A percentile compares a stretch with the other conserved stretches of the same genome.
Evolutionary conservation across 2,888 invertebrate species (phyloP).

Genomic region (Tetrapedia diversipes): DNA sequence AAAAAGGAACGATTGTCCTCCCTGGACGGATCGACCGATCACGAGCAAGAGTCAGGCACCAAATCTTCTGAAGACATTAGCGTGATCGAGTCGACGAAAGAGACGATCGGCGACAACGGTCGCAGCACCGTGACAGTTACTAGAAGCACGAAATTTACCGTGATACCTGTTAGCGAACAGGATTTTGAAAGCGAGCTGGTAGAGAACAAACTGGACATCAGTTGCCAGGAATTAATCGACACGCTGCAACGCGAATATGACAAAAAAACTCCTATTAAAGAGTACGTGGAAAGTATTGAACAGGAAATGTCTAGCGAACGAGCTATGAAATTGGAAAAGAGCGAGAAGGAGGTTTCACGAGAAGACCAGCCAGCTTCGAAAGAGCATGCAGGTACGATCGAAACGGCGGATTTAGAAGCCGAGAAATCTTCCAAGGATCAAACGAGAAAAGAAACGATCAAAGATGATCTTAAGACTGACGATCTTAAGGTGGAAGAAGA

Average conservation of each 20-base stretch:
- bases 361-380: background rate
- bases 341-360: background rate
- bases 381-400: background rate
- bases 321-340: constrained; percentile 45
- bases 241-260: constrained; percentile 79
- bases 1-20: constrained; percentile 62
- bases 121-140: background rate
- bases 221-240: constrained; percentile 80
- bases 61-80: constrained; percentile 72
- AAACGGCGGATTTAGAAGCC: background rate
- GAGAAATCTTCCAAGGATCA: background rate
- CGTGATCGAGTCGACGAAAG: constrained; percentile 70
- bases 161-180: constrained; percentile 73
- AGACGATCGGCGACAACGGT: constrained; percentile 28
- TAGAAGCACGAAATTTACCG: constrained; percentile 73
- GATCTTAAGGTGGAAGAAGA: background rate
- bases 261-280: constrained; percentile 78
- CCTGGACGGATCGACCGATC: constrained; percentile 67
- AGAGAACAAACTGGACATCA: constrained; percentile 79
- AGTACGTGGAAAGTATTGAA: constrained; percentile 64
- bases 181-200: constrained; percentile 79
- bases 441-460: background rate
- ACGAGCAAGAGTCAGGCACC: constrained; percentile 70
- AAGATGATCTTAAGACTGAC: background rate
- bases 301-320: constrained; percentile 27